A percentile compares a stretch with the other conserved stretches of the same genome.
phyloP scores from a whole-genome alignment of 1,140 invertebrate genomes.

The Metopolophium dirhodum region DNA sequence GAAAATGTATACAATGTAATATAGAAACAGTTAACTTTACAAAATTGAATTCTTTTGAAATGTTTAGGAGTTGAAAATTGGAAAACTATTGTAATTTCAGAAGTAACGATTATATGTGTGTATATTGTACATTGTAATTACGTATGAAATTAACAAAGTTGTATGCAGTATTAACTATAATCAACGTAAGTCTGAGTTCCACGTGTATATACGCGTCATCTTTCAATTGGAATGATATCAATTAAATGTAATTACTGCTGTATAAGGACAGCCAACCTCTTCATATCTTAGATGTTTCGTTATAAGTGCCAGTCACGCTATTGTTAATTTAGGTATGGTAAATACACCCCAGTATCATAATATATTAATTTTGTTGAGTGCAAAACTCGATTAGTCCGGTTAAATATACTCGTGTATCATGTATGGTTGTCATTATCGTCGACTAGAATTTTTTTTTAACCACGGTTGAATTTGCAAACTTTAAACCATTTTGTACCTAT shows the following conservation, averaged over 20 bases:
- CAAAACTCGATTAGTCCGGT: neutral
- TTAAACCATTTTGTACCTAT: neutral
- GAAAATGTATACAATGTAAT: neutral
- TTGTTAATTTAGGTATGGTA: neutral
- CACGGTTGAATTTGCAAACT: neutral
- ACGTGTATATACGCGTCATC: neutral
- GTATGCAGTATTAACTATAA: neutral
- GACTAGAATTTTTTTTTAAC: neutral
- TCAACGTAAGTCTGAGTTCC: neutral
- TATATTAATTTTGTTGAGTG: conserved; percentile 18
- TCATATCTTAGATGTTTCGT: conserved; percentile 1
- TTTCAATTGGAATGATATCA: neutral
- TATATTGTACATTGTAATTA: neutral
- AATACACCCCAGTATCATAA: neutral
- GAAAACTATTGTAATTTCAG: neutral
- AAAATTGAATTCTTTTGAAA: neutral
- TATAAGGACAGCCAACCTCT: neutral
- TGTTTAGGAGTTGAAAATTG: neutral
- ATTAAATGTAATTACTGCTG: neutral
- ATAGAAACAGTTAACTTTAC: neutral
- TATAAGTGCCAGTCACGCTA: neutral
- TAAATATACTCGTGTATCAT: neutral
- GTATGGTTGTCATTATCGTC: neutral
- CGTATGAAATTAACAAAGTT: neutral
- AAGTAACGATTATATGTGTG: neutral